Conservation (phyloP, 2,888 invertebrate species). For the Brachyptera risi region DNA sequence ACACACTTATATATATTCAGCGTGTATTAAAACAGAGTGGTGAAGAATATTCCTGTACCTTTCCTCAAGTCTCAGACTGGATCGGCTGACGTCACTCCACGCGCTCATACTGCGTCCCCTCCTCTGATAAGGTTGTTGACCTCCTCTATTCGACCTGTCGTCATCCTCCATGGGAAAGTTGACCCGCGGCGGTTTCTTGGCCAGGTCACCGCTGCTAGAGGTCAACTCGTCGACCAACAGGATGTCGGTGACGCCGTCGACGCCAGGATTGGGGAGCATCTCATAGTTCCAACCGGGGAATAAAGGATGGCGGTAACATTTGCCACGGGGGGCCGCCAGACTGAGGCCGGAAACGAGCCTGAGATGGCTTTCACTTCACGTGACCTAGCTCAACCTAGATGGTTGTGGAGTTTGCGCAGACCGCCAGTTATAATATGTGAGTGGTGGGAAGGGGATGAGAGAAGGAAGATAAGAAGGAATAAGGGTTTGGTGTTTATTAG, state of each 20-base stretch:
- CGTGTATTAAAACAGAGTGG: too few species aligned
- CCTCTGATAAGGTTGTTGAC: slow-evolving; percentile 40
- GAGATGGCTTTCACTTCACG: background rate
- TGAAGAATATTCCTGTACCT: slow-evolving; percentile 51
- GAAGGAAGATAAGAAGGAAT: too few species aligned
- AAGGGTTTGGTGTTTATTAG: too few species aligned
- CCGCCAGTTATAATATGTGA: background rate
- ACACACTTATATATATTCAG: too few species aligned
- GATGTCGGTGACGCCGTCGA: slow-evolving; percentile 36
- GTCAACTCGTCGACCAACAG: slow-evolving; percentile 30
- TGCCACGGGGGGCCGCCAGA: slow-evolving; percentile 23
- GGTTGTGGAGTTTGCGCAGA: background rate
- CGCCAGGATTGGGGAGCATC: slow-evolving; percentile 43
- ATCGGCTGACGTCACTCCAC: slow-evolving; percentile 82
- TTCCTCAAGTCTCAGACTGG: slow-evolving; percentile 75
- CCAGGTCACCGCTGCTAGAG: slow-evolving; percentile 26
- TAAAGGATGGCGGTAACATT: slow-evolving; percentile 30
- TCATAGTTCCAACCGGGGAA: slow-evolving; percentile 45
- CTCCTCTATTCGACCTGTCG: slow-evolving; percentile 17
- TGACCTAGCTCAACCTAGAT: background rate
- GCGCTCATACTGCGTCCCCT: slow-evolving; percentile 72
- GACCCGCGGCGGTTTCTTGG: slow-evolving; percentile 48
- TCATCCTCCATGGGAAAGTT: slow-evolving; percentile 54
- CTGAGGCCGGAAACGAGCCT: too few species aligned
- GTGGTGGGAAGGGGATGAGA: background rate